A percentile compares a stretch with the other conserved stretches of the same genome.
Evolutionary conservation across 2,888 invertebrate genomes (phyloP).

Genomic region (Neoitamus cyanurus): DNA sequence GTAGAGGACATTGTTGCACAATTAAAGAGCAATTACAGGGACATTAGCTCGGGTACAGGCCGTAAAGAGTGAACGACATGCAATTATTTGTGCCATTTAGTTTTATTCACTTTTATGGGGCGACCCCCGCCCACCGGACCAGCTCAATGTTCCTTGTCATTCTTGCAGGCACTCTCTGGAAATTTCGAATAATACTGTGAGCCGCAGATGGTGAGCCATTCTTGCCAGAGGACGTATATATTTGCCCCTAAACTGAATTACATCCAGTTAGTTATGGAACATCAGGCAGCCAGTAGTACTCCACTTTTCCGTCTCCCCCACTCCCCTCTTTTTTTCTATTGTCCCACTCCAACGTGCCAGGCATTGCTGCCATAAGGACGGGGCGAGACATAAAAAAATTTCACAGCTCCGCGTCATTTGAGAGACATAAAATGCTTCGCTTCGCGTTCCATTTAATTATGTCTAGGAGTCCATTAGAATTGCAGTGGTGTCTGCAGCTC

Average conservation of each 20-base stretch:
- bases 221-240: not conserved
- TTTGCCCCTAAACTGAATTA: not conserved
- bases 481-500: not conserved
- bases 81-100: slow-evolving; percentile 48
- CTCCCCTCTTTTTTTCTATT: not conserved
- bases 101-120: slow-evolving; percentile 48
- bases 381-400: not conserved
- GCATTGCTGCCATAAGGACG: not conserved
- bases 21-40: slow-evolving; percentile 47
- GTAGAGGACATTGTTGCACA: slow-evolving; percentile 43
- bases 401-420: slow-evolving; percentile 9
- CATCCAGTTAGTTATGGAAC: slow-evolving; percentile 11
- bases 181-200: not conserved
- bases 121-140: too few relatives aligned
- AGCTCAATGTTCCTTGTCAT: not conserved
- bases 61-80: slow-evolving; percentile 47
- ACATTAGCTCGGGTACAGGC: slow-evolving; percentile 39
- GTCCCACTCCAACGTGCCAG: not conserved
- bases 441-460: slow-evolving; percentile 3
- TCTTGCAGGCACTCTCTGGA: not conserved
- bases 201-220: slow-evolving; percentile 9
- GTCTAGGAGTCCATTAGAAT: slow-evolving; percentile 9
- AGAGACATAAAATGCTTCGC: not conserved
- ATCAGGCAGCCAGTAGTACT: not conserved
- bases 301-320: not conserved